phyloP scores from a whole-genome alignment of 2,888 invertebrate genomes.

The Drosophila mettleri region DNA sequence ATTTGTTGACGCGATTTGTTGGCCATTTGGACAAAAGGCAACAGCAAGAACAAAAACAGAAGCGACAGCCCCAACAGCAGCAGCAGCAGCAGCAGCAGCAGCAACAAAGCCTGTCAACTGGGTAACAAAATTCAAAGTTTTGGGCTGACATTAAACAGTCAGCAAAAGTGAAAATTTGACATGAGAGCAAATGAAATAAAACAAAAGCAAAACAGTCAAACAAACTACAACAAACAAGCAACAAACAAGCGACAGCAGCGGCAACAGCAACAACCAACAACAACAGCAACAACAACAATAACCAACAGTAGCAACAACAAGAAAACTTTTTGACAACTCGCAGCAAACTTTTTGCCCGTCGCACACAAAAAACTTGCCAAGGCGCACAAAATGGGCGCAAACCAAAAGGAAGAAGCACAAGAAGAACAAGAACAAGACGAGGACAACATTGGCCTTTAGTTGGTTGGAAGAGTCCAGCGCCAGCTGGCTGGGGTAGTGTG shows the following conservation, averaged over 20 bases:
- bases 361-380: conserved; percentile 57
- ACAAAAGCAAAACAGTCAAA: conserved; percentile 53
- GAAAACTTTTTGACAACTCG: conserved; percentile 44
- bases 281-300: conserved; percentile 23
- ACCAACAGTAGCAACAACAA: conserved; percentile 26
- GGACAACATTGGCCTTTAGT: neutral
- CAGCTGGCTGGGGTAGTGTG: neutral
- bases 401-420: conserved; percentile 1
- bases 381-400: conserved; percentile 67
- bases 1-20: conserved; percentile 61
- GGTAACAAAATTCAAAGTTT: conserved; percentile 50
- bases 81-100: conserved; percentile 4
- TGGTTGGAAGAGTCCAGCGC: conserved; percentile 3
- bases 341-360: conserved; percentile 64
- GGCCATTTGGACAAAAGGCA: conserved; percentile 33
- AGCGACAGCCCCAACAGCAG: conserved; percentile 3
- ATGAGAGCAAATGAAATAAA: conserved; percentile 67
- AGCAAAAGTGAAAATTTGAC: conserved; percentile 79
- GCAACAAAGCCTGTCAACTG: conserved; percentile 30
- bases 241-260: conserved; percentile 14
- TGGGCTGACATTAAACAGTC: conserved; percentile 72
- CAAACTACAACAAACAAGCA: conserved; percentile 26
- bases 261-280: conserved; percentile 26
- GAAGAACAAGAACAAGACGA: conserved; percentile 19
- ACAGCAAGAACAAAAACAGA: conserved; percentile 4